Evolutionary conservation across 1,140 invertebrate genomes (phyloP), one percentile per base, ranked within the genome.

Genomic region (Atopsyche davidsoni): DNA sequence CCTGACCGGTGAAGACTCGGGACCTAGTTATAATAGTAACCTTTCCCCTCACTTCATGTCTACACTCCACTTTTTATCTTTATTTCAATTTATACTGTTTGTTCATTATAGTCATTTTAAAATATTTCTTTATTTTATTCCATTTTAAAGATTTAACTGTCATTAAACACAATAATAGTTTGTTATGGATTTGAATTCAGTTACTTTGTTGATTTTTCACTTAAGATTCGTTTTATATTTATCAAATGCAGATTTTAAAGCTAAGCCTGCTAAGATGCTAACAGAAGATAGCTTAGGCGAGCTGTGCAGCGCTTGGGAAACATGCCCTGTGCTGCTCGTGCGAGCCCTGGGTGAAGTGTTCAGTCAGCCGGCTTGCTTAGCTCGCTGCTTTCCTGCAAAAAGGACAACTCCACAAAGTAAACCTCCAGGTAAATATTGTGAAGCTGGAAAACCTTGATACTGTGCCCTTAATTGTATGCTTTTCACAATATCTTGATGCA

Each of bases 301-400:
- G 54, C 46, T 74, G 38, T 74, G 72, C 54, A 62, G 66, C 38
- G 64, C 67, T 34, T 72, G 70, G 41, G 58, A 65, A 55, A 66
- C 58, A 7, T 55, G 60, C 18, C 61, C 64, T 0, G 55, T 67
- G 23, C 58, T 64, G 1, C 52, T 74, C n/a, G 64, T 67, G 32
- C 59, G 63, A 16, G 66, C 67, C 3, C 40, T 74, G 7, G 66
- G 67, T 0, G 64, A 70, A 54, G 69, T 65, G 0, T 72, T 74
- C 48, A 68, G 64, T 21, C 65, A 70, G 17, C 77, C 77, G 2
- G 66, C 70, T 14, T 75, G 76, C 32, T 59, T 81, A 39, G 71
- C 76, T 2, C 75, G 75, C 57, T 77, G 75, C 65, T 72, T 81
- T 59, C 75, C 73, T 45, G 69, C 68, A 21, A 79, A 77, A 68